A percentile compares a stretch with the other conserved stretches of the same genome.
These are phyloP conservation scores for Zosterops hypoxanthus DNA, from an alignment of 2,113 vertebrate genomes.

Conservation along the genomic window DNA sequence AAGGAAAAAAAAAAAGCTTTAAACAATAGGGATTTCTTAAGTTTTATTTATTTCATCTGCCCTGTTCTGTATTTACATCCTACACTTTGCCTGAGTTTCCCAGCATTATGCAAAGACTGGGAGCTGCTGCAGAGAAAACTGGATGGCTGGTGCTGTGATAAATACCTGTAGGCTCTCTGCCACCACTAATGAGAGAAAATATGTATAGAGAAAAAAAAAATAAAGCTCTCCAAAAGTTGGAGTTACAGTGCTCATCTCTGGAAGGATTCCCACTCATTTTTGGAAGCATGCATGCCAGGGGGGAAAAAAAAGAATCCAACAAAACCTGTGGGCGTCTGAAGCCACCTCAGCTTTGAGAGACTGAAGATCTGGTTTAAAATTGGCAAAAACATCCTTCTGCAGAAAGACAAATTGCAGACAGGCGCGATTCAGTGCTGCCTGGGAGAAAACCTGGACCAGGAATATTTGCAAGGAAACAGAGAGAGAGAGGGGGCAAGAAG, in stretches of 20 bases:
- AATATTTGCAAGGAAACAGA: background rate
- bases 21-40: background rate
- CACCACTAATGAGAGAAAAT: background rate
- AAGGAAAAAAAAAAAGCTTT: background rate
- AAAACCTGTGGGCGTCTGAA: conserved; percentile 9
- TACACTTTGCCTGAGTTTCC: background rate
- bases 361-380: background rate
- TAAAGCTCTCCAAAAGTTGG: background rate
- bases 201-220: background rate
- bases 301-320: background rate
- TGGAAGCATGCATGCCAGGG: background rate
- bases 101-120: background rate
- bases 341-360: conserved; percentile 43
- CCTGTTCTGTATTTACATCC: background rate
- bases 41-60: background rate
- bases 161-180: conserved; percentile 3
- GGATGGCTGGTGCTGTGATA: background rate
- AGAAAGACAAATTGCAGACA: background rate
- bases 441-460: background rate
- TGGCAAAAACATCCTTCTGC: conserved; percentile 34
- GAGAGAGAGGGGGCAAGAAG: background rate
- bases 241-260: background rate
- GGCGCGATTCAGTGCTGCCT: background rate
- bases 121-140: background rate
- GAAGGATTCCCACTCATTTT: conserved; percentile 10